Percentiles rank a stretch among this genome's conserved stretches.
These are phyloP conservation scores for Rhineura floridana DNA, from an alignment of 2,113 vertebrate genomes.

Conservation along the genomic window DNA sequence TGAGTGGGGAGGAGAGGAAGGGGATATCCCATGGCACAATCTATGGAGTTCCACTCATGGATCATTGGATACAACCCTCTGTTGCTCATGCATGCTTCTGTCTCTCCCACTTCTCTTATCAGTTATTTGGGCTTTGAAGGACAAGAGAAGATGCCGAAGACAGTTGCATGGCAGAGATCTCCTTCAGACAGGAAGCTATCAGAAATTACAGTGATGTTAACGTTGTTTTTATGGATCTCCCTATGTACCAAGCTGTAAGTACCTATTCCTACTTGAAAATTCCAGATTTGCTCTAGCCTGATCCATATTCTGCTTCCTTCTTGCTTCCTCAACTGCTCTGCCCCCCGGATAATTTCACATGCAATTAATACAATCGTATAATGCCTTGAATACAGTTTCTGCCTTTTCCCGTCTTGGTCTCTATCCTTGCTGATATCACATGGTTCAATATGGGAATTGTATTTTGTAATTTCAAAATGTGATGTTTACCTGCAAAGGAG, in stretches of 20 bases:
- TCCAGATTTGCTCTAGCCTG: neutral
- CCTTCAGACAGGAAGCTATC: neutral
- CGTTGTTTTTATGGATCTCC: neutral
- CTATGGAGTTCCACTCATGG: no score
- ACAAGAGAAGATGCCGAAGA: neutral
- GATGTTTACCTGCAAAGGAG: neutral
- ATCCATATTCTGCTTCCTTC: neutral
- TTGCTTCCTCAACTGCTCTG: neutral
- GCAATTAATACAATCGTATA: neutral
- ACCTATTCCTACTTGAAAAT: neutral
- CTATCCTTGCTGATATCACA: neutral
- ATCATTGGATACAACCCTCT: no score
- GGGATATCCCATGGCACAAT: no score
- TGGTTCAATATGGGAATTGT: neutral
- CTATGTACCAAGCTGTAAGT: neutral
- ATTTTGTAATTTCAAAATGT: no score
- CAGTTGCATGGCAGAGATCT: neutral
- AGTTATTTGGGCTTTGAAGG: neutral
- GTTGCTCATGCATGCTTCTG: neutral
- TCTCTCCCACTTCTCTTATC: neutral
- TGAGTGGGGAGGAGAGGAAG: no score
- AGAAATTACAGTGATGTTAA: neutral
- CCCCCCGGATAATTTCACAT: neutral
- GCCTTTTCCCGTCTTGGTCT: neutral
- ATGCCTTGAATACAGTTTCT: neutral